phyloP scores from a whole-genome alignment of 2,113 vertebrate species.

The Mormyrus lacerda region DNA sequence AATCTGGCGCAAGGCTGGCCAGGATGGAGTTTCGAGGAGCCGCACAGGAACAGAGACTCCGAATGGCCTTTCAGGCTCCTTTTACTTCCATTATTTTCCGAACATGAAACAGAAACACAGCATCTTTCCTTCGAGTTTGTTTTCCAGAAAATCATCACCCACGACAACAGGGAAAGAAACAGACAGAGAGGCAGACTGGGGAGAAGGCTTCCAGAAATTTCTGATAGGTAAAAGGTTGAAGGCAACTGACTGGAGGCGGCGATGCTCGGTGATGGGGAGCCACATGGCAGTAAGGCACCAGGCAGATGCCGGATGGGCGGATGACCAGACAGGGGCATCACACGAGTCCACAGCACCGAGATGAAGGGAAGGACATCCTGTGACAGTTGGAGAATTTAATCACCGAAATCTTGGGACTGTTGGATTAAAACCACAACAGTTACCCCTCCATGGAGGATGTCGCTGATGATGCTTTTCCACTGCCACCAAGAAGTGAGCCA shows the following conservation, averaged over 20 bases:
- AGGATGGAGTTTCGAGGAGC: background rate
- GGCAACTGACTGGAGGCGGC: conserved; percentile 30
- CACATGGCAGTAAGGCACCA: conserved; percentile 24
- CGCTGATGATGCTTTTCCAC: too few relatives aligned
- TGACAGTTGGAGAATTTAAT: background rate
- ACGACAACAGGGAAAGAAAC: background rate
- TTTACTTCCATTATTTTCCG: background rate
- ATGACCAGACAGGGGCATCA: background rate
- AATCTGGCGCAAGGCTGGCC: background rate
- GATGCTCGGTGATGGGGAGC: conserved; percentile 21
- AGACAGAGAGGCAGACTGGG: background rate
- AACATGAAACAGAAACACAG: background rate
- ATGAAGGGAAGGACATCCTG: background rate
- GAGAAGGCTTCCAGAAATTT: background rate
- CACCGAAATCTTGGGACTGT: background rate
- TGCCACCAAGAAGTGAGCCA: too few relatives aligned
- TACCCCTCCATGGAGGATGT: too few relatives aligned
- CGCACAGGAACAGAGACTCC: background rate
- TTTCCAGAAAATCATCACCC: background rate
- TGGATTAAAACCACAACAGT: background rate
- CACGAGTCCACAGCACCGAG: background rate
- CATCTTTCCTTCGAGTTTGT: background rate
- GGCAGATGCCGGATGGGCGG: background rate
- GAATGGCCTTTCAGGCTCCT: background rate
- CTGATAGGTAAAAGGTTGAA: conserved; percentile 36